These are phyloP conservation scores for Oryzias javanicus DNA, from an alignment of 2,113 vertebrate species.

Conservation along the genomic window DNA sequence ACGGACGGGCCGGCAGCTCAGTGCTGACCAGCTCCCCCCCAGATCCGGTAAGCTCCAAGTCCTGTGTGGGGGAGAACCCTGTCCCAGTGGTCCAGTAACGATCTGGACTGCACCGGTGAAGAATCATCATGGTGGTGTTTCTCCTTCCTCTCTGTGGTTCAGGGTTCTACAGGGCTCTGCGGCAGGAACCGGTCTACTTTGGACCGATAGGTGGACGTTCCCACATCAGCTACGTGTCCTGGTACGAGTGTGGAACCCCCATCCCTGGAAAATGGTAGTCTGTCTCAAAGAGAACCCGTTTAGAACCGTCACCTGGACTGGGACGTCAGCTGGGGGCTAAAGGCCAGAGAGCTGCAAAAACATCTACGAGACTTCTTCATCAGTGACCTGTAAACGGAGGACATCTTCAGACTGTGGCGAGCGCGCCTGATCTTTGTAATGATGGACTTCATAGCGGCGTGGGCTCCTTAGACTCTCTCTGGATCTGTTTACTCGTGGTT, in stretches of 20 bases:
- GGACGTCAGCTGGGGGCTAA: not conserved
- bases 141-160: constrained; percentile 1
- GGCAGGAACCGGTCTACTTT: constrained; percentile 92
- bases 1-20: constrained; percentile 84
- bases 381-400: constrained; percentile 73
- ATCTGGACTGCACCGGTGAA: too few species aligned
- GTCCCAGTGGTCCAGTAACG: too few species aligned
- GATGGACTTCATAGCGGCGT: constrained; percentile 64
- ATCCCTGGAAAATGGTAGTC: constrained; percentile 95
- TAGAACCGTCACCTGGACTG: constrained; percentile 28
- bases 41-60: constrained; percentile 80
- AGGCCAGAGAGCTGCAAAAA: constrained; percentile 60
- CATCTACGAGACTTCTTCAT: constrained; percentile 70
- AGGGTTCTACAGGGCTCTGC: constrained; percentile 91
- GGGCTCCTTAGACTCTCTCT: constrained; percentile 20
- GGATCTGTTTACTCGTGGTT: constrained; percentile 58
- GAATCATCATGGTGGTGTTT: too few species aligned
- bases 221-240: constrained; percentile 88
- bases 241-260: constrained; percentile 94
- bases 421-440: constrained; percentile 81
- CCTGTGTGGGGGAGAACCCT: not conserved
- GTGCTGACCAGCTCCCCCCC: constrained; percentile 80
- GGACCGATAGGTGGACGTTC: constrained; percentile 89
- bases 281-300: constrained; percentile 13
- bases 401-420: constrained; percentile 72